Conservation (phyloP, 2,888 invertebrate genomes). For the Heliconius hortense region DNA sequence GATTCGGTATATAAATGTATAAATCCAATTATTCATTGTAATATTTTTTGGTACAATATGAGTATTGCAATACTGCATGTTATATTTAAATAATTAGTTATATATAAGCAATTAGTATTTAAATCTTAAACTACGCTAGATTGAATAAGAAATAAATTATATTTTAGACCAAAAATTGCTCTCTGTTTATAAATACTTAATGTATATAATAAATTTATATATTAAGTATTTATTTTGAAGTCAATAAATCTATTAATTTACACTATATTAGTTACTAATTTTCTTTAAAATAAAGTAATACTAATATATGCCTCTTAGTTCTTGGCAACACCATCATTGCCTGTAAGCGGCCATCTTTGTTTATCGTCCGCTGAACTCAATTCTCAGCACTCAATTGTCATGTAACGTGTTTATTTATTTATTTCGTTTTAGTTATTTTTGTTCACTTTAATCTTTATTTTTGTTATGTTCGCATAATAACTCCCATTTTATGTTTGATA, state of each 20-base stretch:
- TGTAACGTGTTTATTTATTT: conserved; percentile 30
- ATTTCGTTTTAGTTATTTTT: conserved; percentile 17
- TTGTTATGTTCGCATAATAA: not conserved
- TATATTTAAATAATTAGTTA: not conserved
- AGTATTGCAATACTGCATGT: too few relatives aligned
- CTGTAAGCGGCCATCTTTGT: conserved; percentile 24
- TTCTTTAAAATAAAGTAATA: not conserved
- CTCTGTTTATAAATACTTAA: not conserved
- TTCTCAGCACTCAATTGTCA: conserved; percentile 5
- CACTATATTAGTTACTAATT: not conserved
- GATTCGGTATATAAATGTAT: not conserved
- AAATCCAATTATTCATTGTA: not conserved
- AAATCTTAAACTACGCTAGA: too few relatives aligned
- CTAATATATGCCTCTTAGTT: not conserved
- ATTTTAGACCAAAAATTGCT: not conserved
- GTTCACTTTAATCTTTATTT: not conserved
- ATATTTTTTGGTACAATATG: not conserved
- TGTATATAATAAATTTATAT: not conserved
- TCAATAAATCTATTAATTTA: not conserved
- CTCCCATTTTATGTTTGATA: not conserved
- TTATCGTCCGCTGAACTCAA: conserved; percentile 12
- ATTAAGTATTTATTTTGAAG: not conserved
- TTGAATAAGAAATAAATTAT: too few relatives aligned
- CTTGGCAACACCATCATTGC: not conserved
- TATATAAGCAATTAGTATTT: too few relatives aligned